These are phyloP conservation scores for Nothobranchius kuhntae DNA, from an alignment of 2,113 vertebrate species.

Conservation along the genomic window DNA sequence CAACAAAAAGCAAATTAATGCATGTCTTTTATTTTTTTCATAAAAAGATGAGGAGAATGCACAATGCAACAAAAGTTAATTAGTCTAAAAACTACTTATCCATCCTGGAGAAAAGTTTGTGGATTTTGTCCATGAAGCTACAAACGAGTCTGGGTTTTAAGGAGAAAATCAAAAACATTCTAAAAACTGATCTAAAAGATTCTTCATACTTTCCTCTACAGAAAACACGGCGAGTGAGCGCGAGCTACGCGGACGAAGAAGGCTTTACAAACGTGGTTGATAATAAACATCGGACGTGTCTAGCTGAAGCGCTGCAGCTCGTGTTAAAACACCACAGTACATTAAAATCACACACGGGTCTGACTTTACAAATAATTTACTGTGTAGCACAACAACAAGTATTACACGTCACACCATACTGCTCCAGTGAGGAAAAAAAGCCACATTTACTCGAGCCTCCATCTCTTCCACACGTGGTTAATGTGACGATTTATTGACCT, in stretches of 20 bases:
- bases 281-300: constrained; percentile 53
- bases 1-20: constrained; percentile 48
- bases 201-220: constrained; percentile 42
- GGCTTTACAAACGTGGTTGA: constrained; percentile 68
- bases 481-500: constrained; percentile 51
- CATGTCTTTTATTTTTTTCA: constrained; percentile 64
- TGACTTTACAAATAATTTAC: constrained; percentile 77
- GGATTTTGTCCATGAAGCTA: constrained; percentile 50
- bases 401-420: constrained; percentile 47
- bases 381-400: constrained; percentile 69
- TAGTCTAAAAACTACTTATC: constrained; percentile 65
- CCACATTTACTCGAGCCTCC: constrained; percentile 60
- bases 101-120: constrained; percentile 38
- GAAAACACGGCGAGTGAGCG: constrained; percentile 53
- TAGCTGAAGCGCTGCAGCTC: constrained; percentile 56
- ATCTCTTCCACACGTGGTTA: constrained; percentile 31
- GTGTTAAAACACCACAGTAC: constrained; percentile 65
- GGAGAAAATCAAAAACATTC: constrained; percentile 33
- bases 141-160: constrained; percentile 42
- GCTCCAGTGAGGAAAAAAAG: constrained; percentile 59
- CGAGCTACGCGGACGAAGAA: constrained; percentile 59
- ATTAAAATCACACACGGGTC: constrained; percentile 62
- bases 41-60: constrained; percentile 74
- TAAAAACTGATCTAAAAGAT: constrained; percentile 59
- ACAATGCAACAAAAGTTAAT: constrained; percentile 71